These are phyloP conservation scores for Pionites leucogaster DNA, from an alignment of 2,113 vertebrate genomes.

Conservation along the genomic window DNA sequence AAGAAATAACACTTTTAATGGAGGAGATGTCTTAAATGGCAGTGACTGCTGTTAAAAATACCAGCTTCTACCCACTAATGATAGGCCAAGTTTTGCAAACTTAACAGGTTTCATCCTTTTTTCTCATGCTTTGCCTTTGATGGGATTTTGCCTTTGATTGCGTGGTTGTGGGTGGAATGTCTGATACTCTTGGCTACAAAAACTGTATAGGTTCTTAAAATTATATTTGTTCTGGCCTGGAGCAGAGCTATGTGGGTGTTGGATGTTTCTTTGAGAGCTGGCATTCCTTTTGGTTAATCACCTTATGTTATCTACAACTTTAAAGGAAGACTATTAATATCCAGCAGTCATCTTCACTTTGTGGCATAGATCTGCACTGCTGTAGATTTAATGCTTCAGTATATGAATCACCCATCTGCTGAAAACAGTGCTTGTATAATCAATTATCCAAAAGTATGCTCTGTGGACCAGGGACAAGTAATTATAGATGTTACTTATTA, in stretches of 20 bases:
- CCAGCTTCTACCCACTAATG: slow-evolving; percentile 1
- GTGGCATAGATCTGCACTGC: not conserved
- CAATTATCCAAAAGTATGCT: not conserved
- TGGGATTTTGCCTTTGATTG: slow-evolving; percentile 45
- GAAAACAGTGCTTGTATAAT: not conserved
- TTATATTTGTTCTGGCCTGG: slow-evolving; percentile 33
- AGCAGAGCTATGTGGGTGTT: not conserved
- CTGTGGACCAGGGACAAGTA: not conserved
- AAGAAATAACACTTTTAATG: not conserved
- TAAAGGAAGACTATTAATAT: not conserved
- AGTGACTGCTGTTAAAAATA: slow-evolving; percentile 10
- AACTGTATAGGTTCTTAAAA: not conserved
- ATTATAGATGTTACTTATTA: not conserved
- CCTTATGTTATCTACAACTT: not conserved
- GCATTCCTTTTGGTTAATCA: not conserved
- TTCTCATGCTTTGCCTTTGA: slow-evolving; percentile 4
- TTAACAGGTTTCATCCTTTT: slow-evolving; percentile 32
- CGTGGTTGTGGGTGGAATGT: slow-evolving; percentile 45
- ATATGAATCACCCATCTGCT: not conserved
- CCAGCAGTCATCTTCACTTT: not conserved
- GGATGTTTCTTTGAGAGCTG: slow-evolving; percentile 25
- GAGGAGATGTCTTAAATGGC: not conserved
- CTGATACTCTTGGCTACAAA: slow-evolving; percentile 10
- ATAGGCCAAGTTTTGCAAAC: slow-evolving; percentile 13
- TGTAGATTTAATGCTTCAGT: not conserved